Conservation (phyloP, 2,888 invertebrate genomes). For the Drosophila subquinaria region DNA sequence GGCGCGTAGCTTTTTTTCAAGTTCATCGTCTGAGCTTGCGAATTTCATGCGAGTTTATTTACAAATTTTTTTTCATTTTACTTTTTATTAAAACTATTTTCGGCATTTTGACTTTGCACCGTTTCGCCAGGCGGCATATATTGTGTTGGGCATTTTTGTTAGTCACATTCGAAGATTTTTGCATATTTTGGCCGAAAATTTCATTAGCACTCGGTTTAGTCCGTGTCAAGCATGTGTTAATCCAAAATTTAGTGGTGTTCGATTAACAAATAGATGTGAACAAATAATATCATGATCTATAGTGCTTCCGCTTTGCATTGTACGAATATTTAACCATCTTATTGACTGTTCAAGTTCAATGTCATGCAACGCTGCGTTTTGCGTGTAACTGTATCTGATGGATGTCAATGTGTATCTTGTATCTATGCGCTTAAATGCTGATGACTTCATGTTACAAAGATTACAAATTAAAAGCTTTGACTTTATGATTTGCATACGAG, state of each 20-base stretch:
- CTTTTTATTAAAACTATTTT: conserved; percentile 40
- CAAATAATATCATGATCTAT: conserved; percentile 54
- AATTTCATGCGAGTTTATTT: conserved; percentile 51
- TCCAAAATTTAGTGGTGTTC: conserved; percentile 47
- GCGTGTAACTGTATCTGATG: conserved; percentile 4
- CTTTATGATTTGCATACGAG: conserved; percentile 63
- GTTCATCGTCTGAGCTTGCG: conserved; percentile 78
- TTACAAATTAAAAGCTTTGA: conserved; percentile 36
- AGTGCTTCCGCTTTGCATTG: conserved; percentile 63
- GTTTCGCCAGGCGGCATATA: conserved; percentile 30
- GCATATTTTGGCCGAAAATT: conserved; percentile 27
- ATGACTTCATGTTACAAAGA: conserved; percentile 48
- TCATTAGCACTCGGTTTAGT: conserved; percentile 50
- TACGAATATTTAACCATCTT: conserved; percentile 21
- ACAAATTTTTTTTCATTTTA: conserved; percentile 18
- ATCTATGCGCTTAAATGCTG: conserved; percentile 23
- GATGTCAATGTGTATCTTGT: conserved; percentile 5
- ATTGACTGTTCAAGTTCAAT: conserved; percentile 66
- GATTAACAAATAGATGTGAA: conserved; percentile 64
- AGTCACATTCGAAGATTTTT: conserved; percentile 39
- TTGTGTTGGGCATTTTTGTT: conserved; percentile 22
- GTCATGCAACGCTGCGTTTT: conserved; percentile 48
- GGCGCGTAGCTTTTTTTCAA: conserved; percentile 58
- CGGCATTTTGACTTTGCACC: conserved; percentile 26
- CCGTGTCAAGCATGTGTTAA: conserved; percentile 44